Evolutionary conservation across 2,797 vertebrate species (phyloP), one percentile per base, ranked within the genome.

Genomic region (Betta splendens): DNA sequence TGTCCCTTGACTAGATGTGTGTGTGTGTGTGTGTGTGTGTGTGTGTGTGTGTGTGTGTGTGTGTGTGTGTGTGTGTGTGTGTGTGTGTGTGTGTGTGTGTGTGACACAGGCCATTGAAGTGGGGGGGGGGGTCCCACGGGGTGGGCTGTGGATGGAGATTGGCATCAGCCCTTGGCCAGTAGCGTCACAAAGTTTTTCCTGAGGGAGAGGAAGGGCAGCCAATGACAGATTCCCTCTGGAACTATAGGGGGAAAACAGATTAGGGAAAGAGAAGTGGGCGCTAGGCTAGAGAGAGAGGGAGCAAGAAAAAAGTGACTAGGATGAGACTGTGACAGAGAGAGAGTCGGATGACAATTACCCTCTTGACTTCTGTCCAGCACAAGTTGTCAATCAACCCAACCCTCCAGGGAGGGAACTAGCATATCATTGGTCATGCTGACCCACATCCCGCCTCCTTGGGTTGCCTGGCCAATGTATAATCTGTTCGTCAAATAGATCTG

Each of bases 41-140:
- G 79, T 80, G 72, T 84, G 87, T 17, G 71, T 68, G 55, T n/a
- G n/a, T 68, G 54, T 65, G 73, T 77, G 79, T 80, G 72, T 84
- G 87, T 71, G 72, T 69, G 45, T 57, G 72, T 38, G 17, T 45
- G 37, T 49, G 51, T 60, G 43, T 71, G 72, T 69, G 45, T 57
- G 72, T 38, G 17, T 45, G 37, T 49, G 51, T 17, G 71, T 68
- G 55, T n/a, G n/a, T 68, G 54, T 65, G 73, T 77, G 79, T 80
- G 72, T 84, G 87, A 88, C 87, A 89, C 86, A 86, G 88, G 75
- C 90, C 83, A 85, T 89, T 90, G 90, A 89, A 89, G 89, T 85
- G 45, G 74, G 57, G 77, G 64, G 43, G 72, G 57, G 77, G 64
- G 46, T 84, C 85, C 82, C 76, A 16, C 56, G 83, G 81, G 83